Percentiles rank a stretch among this genome's conserved stretches.
Conservation (phyloP, 2,888 invertebrate species). For the Dysmachus trigonus region DNA sequence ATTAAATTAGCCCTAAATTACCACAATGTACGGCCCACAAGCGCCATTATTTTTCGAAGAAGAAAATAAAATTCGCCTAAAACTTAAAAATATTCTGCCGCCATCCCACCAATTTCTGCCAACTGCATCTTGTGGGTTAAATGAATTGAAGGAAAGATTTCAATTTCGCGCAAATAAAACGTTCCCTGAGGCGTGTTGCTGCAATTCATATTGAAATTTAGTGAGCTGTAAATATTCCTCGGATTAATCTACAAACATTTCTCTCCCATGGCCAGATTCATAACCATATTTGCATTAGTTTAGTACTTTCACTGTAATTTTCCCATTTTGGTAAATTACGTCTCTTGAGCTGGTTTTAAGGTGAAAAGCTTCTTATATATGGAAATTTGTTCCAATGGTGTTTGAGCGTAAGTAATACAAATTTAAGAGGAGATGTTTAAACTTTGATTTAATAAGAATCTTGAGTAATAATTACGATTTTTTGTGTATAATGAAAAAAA, state of each 20-base stretch:
- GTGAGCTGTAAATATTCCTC: neutral
- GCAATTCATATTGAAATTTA: neutral
- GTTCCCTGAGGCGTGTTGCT: neutral
- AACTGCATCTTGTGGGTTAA: neutral
- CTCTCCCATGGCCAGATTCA: neutral
- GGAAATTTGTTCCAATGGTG: neutral
- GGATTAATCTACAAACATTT: neutral
- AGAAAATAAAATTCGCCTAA: neutral
- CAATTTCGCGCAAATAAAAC: neutral
- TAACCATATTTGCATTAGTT: neutral
- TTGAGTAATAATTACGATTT: neutral
- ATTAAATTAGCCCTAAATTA: neutral
- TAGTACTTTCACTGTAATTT: neutral
- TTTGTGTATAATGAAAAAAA: no score
- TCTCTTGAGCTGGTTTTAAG: neutral
- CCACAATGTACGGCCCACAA: neutral
- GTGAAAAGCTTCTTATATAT: neutral
- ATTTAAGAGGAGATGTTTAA: neutral
- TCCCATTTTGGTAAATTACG: neutral
- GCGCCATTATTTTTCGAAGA: neutral
- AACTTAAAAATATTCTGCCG: neutral
- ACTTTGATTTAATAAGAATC: neutral
- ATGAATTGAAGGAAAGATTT: neutral
- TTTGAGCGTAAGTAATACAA: neutral
- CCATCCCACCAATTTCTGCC: neutral